Conservation (phyloP, 2,113 vertebrate genomes). For the Emydura subglobosa region DNA sequence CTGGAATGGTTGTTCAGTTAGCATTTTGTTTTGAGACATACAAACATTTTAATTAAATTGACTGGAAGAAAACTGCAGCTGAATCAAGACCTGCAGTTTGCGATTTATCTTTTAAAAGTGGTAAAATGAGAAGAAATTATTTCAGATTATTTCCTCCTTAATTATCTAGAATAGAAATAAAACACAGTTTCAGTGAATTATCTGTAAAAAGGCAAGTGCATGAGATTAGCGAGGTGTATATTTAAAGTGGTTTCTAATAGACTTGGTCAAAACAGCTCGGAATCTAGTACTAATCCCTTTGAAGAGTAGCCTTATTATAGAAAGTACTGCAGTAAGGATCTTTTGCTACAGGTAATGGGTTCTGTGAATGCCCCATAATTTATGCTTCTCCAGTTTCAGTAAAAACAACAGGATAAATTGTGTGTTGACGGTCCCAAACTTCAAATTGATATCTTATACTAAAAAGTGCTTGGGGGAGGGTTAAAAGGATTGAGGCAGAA, state of each 20-base stretch:
- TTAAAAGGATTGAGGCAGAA: background rate
- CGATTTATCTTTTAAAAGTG: conserved; percentile 42
- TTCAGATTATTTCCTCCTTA: conserved; percentile 32
- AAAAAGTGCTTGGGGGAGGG: background rate
- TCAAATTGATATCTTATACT: background rate
- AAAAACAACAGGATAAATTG: background rate
- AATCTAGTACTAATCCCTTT: background rate
- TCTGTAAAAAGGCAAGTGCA: background rate
- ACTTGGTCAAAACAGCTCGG: background rate
- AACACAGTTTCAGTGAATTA: background rate
- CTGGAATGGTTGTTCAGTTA: background rate
- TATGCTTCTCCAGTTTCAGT: background rate
- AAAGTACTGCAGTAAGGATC: background rate
- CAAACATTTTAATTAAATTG: background rate
- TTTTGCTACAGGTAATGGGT: background rate
- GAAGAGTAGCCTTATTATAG: background rate
- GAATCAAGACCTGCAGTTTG: conserved; percentile 13
- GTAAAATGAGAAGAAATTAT: conserved; percentile 35
- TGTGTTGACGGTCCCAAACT: background rate
- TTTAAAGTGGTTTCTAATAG: background rate
- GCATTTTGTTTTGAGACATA: conserved; percentile 34
- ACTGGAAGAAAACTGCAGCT: conserved; percentile 6
- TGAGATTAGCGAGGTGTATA: background rate
- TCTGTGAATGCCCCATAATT: background rate
- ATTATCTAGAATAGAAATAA: background rate